These are phyloP conservation scores for Stenichneumon culpator DNA, from an alignment of 2,888 invertebrate genomes.

Conservation along the genomic window DNA sequence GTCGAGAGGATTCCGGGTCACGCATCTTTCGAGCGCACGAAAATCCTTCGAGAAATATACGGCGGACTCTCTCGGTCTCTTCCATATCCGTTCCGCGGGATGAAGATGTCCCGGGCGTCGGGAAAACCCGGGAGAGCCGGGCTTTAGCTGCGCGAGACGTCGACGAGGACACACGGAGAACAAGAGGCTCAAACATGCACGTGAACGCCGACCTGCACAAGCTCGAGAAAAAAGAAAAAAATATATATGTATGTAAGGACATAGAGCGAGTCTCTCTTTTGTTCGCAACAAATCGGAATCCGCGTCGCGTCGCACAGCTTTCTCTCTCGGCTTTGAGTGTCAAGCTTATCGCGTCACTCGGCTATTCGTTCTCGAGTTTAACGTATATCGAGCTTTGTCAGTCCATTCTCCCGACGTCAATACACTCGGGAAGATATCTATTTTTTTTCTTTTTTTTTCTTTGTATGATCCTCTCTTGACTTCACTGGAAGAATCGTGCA, in stretches of 20 bases:
- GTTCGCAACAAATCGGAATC: constrained; percentile 39
- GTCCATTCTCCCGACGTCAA: constrained; percentile 4
- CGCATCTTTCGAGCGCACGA: constrained; percentile 42
- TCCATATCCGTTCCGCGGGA: not conserved
- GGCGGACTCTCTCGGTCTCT: not conserved
- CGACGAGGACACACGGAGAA: constrained; percentile 16
- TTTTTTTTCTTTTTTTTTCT: not conserved
- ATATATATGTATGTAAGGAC: not conserved
- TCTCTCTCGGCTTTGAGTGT: constrained; percentile 10
- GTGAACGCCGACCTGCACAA: constrained; percentile 4
- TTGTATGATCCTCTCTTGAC: too few relatives aligned
- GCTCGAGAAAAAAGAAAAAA: not conserved
- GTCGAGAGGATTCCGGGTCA: constrained; percentile 32
- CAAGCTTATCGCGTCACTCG: constrained; percentile 35
- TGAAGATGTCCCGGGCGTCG: constrained; percentile 9
- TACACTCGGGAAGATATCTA: not conserved
- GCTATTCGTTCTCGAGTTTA: constrained; percentile 12
- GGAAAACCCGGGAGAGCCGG: constrained; percentile 18
- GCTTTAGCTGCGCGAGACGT: constrained; percentile 23
- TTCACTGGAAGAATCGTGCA: too few relatives aligned
- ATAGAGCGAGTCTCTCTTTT: constrained; percentile 14
- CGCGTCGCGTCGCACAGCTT: constrained; percentile 19
- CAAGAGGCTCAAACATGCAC: constrained; percentile 22
- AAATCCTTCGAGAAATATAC: constrained; percentile 51
- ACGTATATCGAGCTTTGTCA: constrained; percentile 2